Percentiles rank a stretch among this genome's conserved stretches.
Conservation (phyloP, 2,113 vertebrate genomes). For the Eulemur macaco region DNA sequence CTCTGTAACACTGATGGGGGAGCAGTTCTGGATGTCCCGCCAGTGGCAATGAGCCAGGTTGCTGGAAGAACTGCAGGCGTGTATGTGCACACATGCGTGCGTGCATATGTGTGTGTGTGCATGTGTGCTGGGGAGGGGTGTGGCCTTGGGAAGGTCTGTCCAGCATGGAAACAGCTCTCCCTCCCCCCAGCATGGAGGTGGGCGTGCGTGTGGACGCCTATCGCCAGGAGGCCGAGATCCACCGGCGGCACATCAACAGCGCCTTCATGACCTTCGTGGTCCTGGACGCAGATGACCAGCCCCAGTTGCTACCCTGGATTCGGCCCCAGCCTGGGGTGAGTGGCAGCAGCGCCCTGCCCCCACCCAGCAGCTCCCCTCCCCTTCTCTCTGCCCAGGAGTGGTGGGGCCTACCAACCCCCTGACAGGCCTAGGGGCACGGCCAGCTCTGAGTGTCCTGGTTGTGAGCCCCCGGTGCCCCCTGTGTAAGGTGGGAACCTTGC, state of each 20-base stretch:
- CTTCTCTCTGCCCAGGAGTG: neutral
- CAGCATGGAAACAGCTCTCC: neutral
- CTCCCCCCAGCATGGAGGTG: constrained; percentile 93
- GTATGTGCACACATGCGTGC: too few species aligned
- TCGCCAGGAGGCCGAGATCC: constrained; percentile 86
- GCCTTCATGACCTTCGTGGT: constrained; percentile 98
- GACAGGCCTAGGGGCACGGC: neutral
- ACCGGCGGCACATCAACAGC: constrained; percentile 94
- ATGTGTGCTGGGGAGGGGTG: neutral
- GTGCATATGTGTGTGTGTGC: rapidly evolving
- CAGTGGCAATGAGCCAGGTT: neutral
- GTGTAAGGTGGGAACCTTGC: neutral
- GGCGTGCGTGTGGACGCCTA: constrained; percentile 96
- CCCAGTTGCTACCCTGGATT: constrained; percentile 88
- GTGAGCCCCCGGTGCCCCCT: neutral
- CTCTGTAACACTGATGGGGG: neutral
- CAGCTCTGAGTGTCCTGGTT: neutral
- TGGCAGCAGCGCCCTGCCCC: rapidly evolving
- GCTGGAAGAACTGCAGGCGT: neutral
- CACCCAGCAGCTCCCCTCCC: neutral
- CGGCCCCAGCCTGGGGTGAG: constrained; percentile 92
- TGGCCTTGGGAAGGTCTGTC: neutral
- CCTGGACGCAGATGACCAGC: constrained; percentile 88
- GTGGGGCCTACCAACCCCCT: neutral
- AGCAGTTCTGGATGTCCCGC: neutral